Evolutionary conservation across 2,888 invertebrate genomes (phyloP).

Genomic region (Brenthis hecate): DNA sequence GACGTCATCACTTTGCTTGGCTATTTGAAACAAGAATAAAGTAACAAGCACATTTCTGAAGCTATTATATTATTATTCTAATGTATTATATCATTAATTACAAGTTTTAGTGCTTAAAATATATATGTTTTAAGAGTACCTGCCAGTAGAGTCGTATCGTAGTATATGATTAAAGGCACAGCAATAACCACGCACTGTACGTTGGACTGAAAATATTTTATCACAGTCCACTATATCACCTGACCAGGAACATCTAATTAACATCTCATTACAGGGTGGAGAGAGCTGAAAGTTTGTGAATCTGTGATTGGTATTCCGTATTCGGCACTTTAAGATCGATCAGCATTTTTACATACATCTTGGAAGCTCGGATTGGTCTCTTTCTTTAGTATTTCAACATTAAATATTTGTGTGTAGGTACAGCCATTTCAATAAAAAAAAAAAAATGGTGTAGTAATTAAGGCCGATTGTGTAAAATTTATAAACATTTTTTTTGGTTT

Average conservation of each 20-base stretch:
- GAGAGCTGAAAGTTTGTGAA: slow-evolving; percentile 60
- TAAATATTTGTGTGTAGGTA: no score
- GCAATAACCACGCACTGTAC: slow-evolving; percentile 82
- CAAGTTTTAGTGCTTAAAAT: neutral
- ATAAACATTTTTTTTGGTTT: no score
- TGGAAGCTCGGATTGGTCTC: no score
- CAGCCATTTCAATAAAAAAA: no score
- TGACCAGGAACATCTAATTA: slow-evolving; percentile 75
- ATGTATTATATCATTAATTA: neutral
- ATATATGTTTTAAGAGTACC: slow-evolving; percentile 42
- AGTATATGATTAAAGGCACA: slow-evolving; percentile 80
- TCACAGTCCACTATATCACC: slow-evolving; percentile 60
- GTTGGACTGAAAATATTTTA: slow-evolving; percentile 66
- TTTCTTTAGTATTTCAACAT: no score
- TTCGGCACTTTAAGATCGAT: neutral
- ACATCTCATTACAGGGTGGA: slow-evolving; percentile 76
- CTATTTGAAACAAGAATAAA: no score
- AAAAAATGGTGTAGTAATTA: no score
- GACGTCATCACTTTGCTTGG: no score
- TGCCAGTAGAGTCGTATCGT: slow-evolving; percentile 50
- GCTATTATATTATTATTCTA: neutral
- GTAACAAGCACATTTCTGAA: neutral
- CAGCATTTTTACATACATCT: neutral
- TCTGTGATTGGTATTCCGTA: neutral
- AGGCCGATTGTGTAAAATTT: no score